Evolutionary conservation across 1,140 invertebrate genomes (phyloP), one percentile per base, ranked within the genome.

Genomic region (Drosophila micromelanica): DNA sequence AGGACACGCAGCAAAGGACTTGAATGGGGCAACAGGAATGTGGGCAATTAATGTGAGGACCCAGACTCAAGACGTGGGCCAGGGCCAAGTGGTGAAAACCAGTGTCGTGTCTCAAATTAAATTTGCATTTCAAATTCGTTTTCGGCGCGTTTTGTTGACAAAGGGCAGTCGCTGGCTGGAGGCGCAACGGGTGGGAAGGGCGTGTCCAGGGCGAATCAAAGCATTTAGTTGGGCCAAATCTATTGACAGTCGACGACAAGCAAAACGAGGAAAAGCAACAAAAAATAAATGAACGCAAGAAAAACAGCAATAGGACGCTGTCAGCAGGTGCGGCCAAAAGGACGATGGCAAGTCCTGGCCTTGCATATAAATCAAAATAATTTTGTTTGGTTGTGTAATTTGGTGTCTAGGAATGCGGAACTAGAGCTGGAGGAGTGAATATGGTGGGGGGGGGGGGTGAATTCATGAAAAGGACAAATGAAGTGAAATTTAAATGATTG

Each of bases 401-500:
- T 86, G 75, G 57, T 68, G 64, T 59, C 70, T 61, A 48, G 54
- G 46, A 63, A 43, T 61, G 54, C 32, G 37, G 13, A 37, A 56
- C 42, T 42, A 35, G 30, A 12, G 20, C 30, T 13, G 6, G 27
- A 27, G 27, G 27, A 27, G 27, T 6, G 4, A 6, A 27, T 5
- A 27, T 27, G 27, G 27, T 0, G 5, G 27, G 27, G 17, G 27
- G 5, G 27, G 27, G 27, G 27, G 27, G 5, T 55, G 37, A 63
- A 84, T 76, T 85, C 82, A 81, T 87, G 82, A 89, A 87, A 89
- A 87, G 79, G 79, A 87, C 84, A 87, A 87, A 87, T 87, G 84
- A 87, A 87, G 79, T 87, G 84, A 87, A 87, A 89, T 87, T 87
- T 89, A 89, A 87, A 87, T 87, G 84, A 87, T 87, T 87, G 84